Conservation (phyloP, 2,113 vertebrate species). For the Carassius carassius region DNA sequence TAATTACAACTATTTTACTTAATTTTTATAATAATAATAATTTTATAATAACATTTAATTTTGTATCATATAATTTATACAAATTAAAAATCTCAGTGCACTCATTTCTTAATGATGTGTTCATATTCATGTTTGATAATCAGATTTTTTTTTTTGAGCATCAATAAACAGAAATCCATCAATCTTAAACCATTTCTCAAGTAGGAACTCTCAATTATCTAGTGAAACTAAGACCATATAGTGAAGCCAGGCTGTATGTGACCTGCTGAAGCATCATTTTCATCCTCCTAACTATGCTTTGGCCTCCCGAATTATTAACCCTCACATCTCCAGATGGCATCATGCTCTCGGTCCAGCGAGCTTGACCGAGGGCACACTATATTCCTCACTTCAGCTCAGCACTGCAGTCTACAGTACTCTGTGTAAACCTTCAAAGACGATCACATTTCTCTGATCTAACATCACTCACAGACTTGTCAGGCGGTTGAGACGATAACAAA, state of each 20-base stretch:
- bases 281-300: conserved; percentile 43
- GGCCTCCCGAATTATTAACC: conserved; percentile 48
- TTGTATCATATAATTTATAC: background rate
- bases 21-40: too few relatives aligned
- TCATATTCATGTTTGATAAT: too few relatives aligned
- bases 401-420: background rate
- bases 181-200: background rate
- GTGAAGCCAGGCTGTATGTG: background rate
- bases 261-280: conserved; percentile 10
- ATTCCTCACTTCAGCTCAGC: background rate
- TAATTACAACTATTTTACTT: too few relatives aligned
- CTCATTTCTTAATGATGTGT: background rate
- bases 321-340: conserved; percentile 60
- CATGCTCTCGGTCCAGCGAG: conserved; percentile 42
- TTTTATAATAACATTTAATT: too few relatives aligned
- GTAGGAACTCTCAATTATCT: background rate
- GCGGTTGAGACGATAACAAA: background rate
- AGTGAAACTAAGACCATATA: background rate
- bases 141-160: too few relatives aligned
- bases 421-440: conserved; percentile 1
- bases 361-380: background rate
- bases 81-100: too few relatives aligned
- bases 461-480: conserved; percentile 8
- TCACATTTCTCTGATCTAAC: conserved; percentile 1
- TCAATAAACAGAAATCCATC: background rate